A percentile compares a stretch with the other conserved stretches of the same genome.
Evolutionary conservation across 2,797 vertebrate species (phyloP).

Genomic region (Protonibea diacanthus): DNA sequence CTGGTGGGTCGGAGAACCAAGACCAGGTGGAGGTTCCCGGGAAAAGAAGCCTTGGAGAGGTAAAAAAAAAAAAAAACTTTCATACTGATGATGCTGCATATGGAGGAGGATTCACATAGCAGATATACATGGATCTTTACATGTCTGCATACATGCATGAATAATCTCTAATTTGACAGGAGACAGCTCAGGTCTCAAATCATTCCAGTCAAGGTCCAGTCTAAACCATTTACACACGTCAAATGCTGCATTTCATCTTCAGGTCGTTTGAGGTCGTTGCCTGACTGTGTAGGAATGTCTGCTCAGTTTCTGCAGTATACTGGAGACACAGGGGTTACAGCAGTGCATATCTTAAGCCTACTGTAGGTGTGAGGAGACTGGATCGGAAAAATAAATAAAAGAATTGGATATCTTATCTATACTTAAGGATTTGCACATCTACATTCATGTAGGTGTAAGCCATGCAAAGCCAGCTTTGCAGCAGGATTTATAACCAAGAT

Average conservation of each 20-base stretch:
- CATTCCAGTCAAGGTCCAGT: conserved; percentile 33
- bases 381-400: too few species aligned
- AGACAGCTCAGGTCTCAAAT: conserved; percentile 8
- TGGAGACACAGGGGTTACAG: not conserved
- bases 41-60: conserved; percentile 90
- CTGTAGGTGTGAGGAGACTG: not conserved
- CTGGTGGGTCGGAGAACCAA: conserved; percentile 96
- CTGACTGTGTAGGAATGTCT: conserved; percentile 18
- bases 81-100: not conserved
- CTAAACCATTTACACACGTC: conserved; percentile 11
- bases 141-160: not conserved
- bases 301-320: conserved; percentile 6
- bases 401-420: not conserved
- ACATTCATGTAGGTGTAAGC: not conserved
- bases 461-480: conserved; percentile 15
- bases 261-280: conserved; percentile 26
- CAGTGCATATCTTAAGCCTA: not conserved
- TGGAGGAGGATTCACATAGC: not conserved
- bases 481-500: not conserved
- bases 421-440: not conserved
- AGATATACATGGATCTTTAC: not conserved
- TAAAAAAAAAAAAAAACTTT: not conserved
- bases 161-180: conserved; percentile 35
- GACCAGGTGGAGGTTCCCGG: conserved; percentile 95
- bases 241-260: conserved; percentile 21